These are phyloP conservation scores for Archocentrus centrarchus DNA, from an alignment of 2,113 vertebrate species.

Conservation along the genomic window DNA sequence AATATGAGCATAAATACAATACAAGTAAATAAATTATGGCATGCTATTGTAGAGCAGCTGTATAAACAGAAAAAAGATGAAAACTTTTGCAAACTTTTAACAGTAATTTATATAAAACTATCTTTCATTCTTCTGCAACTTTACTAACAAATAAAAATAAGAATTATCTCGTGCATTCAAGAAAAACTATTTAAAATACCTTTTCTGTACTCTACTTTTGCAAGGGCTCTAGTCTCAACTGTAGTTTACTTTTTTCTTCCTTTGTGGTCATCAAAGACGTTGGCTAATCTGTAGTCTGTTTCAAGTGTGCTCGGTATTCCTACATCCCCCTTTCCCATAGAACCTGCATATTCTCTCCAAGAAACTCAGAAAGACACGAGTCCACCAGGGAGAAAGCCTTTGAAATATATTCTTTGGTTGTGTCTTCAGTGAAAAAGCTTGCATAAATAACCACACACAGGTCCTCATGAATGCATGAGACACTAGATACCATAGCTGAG, in stretches of 20 bases:
- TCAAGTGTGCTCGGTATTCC: conserved; percentile 52
- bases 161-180: background rate
- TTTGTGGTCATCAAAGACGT: conserved; percentile 64
- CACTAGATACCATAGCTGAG: conserved; percentile 40
- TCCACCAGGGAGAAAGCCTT: conserved; percentile 57
- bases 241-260: conserved; percentile 4
- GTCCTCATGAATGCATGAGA: conserved; percentile 50
- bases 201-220: background rate
- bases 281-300: conserved; percentile 61
- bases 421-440: conserved; percentile 52
- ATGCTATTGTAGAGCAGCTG: background rate
- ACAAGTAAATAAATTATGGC: background rate
- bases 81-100: background rate
- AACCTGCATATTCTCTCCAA: conserved; percentile 58
- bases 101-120: background rate
- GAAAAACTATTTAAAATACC: background rate
- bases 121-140: no score
- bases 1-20: background rate
- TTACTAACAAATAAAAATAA: background rate
- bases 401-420: conserved; percentile 68
- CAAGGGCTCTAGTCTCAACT: background rate
- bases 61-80: background rate
- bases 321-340: background rate
- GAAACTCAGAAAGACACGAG: conserved; percentile 49
- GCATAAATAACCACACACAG: conserved; percentile 63